Evolutionary conservation across 2,888 invertebrate genomes (phyloP), one percentile per base, ranked within the genome.

Genomic region (Globia sparganii): DNA sequence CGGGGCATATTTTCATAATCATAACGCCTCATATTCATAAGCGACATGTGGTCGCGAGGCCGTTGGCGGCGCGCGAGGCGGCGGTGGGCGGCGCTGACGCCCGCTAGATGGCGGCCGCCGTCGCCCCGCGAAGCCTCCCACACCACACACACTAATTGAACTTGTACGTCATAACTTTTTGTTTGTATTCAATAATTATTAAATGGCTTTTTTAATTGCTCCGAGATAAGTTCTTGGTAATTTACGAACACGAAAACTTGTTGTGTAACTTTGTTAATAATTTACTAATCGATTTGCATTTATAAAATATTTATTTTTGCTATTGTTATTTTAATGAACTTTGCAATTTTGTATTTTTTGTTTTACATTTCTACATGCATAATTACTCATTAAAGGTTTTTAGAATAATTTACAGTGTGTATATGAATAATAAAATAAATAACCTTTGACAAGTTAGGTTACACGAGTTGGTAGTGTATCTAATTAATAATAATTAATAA

Each of bases 1-100:
- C 97, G 97, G 97, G 94, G 97, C 96, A 96, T 96, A 96, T 96
- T 97, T 95, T 96, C 96, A 97, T 97, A 96, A 96, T 96, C 96
- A 96, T 96, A 96, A 96, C 96, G 96, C 96, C 96, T 96, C 96
- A 96, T 96, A 97, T 97, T 97, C 96, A 97, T 97, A 97, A 96
- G 95, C 95, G 95, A 96, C 93, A 94, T 94, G 95, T 94, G 95
- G 91, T 87, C 91, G 92, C 90, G 92, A 85, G 88, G 86, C 84
- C 81, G 88, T 87, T 87, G 87, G 87, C 88, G 88, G 89, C 88
- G 84, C 84, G 86, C 90, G 89, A 88, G 92, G 91, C 91, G 93
- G 91, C 88, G 94, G 95, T 93, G 95, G 95, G 95, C 94, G 94
- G 93, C 92, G 93, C 92, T 92, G 93, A 91, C 94, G 94, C 94